Evolutionary conservation across 2,888 invertebrate species (phyloP).

Genomic region (Anoplius nigerrimus): DNA sequence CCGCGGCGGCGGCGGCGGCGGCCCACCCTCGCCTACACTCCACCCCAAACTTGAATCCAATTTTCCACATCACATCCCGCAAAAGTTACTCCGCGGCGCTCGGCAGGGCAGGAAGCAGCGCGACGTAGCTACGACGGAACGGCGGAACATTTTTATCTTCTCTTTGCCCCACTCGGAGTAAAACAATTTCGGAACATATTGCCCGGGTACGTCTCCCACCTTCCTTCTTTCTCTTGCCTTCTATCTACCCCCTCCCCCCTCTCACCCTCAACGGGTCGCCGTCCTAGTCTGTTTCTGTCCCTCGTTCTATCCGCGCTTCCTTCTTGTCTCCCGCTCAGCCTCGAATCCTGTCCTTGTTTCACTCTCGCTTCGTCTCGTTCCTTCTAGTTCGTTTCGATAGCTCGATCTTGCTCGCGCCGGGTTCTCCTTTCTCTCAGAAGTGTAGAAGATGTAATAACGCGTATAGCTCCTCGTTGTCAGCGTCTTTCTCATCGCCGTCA

Average conservation of each 20-base stretch:
- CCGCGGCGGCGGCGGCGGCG: neutral
- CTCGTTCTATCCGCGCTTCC: too few relatives aligned
- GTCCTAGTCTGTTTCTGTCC: neutral
- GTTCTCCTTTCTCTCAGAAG: too few relatives aligned
- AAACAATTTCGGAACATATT: conserved; percentile 70
- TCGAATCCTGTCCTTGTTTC: too few relatives aligned
- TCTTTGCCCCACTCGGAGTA: conserved; percentile 57
- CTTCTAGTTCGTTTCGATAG: too few relatives aligned
- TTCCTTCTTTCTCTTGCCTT: neutral
- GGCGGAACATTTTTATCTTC: conserved; percentile 55
- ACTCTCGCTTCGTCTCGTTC: too few relatives aligned
- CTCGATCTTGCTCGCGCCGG: too few relatives aligned
- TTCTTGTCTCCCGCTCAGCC: too few relatives aligned
- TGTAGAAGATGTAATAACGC: conserved; percentile 59
- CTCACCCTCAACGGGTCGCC: too few relatives aligned
- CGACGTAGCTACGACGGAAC: conserved; percentile 46
- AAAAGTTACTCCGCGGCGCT: conserved; percentile 66
- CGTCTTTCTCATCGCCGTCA: conserved; percentile 7
- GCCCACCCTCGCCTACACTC: conserved; percentile 39
- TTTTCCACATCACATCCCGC: conserved; percentile 71
- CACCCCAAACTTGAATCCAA: conserved; percentile 69
- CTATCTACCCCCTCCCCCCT: neutral
- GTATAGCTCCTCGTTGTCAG: conserved; percentile 43
- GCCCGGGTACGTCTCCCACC: conserved; percentile 48
- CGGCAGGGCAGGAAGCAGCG: conserved; percentile 52